Conservation (phyloP, 2,888 invertebrate species). For the Brassicogethes aeneus region DNA sequence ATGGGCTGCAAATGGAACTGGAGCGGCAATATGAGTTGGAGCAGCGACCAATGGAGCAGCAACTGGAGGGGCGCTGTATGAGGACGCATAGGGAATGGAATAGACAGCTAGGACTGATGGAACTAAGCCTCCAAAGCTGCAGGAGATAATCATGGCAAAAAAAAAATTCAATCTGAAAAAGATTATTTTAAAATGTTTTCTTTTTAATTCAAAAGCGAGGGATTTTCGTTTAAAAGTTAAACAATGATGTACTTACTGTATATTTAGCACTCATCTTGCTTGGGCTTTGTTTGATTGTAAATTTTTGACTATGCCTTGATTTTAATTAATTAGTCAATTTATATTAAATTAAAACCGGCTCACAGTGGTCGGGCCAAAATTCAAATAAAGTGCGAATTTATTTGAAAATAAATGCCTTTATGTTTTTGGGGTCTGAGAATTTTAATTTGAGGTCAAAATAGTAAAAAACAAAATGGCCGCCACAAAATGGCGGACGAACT, state of each 20-base stretch:
- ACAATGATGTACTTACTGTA: slow-evolving; percentile 14
- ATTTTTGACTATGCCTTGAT: slow-evolving; percentile 7
- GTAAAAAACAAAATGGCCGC: too few species aligned
- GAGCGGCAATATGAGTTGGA: slow-evolving; percentile 25
- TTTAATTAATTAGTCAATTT: slow-evolving; percentile 4
- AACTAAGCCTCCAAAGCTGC: slow-evolving; percentile 31
- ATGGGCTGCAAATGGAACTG: slow-evolving; percentile 23
- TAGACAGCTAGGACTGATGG: slow-evolving; percentile 44
- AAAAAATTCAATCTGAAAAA: slow-evolving; percentile 20
- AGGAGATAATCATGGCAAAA: slow-evolving; percentile 16
- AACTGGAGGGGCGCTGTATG: slow-evolving; percentile 64
- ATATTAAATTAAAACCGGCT: background rate
- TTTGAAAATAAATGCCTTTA: too few species aligned
- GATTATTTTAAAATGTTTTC: slow-evolving; percentile 3
- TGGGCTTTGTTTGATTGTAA: slow-evolving; percentile 5
- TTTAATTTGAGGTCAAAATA: too few species aligned
- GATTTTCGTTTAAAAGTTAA: slow-evolving; percentile 7
- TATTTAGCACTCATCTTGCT: slow-evolving; percentile 19
- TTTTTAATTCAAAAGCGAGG: too few species aligned
- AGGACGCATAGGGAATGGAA: slow-evolving; percentile 64
- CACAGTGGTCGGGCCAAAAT: too few species aligned
- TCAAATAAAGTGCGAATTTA: too few species aligned
- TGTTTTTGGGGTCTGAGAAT: too few species aligned
- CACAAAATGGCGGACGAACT: too few species aligned
- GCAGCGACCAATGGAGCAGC: slow-evolving; percentile 36